phyloP scores from a whole-genome alignment of 1,140 invertebrate genomes.

The Eciton burchellii region DNA sequence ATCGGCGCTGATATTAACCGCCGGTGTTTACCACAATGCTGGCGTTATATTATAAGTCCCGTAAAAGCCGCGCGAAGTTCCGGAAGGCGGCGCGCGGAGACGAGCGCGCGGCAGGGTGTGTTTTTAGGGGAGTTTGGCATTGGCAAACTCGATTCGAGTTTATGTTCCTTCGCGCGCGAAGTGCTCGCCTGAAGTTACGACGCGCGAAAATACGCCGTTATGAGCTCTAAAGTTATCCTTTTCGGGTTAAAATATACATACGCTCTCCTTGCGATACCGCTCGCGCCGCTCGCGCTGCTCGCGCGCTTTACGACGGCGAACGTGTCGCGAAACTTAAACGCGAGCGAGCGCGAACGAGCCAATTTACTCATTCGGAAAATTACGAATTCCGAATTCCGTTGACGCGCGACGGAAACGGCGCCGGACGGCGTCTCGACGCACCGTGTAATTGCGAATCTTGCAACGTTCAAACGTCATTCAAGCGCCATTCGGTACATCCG shows the following conservation, averaged over 20 bases:
- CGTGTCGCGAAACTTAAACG: slow-evolving; percentile 31
- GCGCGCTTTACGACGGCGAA: too few relatives aligned
- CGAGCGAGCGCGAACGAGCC: not conserved
- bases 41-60: slow-evolving; percentile 56
- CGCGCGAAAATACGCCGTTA: slow-evolving; percentile 65
- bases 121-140: slow-evolving; percentile 66
- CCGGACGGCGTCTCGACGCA: not conserved
- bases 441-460: not conserved
- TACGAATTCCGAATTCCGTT: not conserved
- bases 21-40: slow-evolving; percentile 55
- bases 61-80: slow-evolving; percentile 64
- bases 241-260: slow-evolving; percentile 40
- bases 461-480: not conserved
- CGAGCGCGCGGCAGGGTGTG: slow-evolving; percentile 37
- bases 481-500: not conserved
- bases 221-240: slow-evolving; percentile 66
- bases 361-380: slow-evolving; percentile 40
- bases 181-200: slow-evolving; percentile 67
- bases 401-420: too few relatives aligned
- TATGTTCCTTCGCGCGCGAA: slow-evolving; percentile 69
- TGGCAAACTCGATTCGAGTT: slow-evolving; percentile 71
- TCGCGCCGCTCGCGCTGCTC: not conserved
- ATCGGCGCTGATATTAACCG: slow-evolving; percentile 43
- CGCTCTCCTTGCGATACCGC: not conserved
- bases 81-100: slow-evolving; percentile 36